phyloP scores from a whole-genome alignment of 2,113 vertebrate genomes.

The Ardeotis arabs region DNA sequence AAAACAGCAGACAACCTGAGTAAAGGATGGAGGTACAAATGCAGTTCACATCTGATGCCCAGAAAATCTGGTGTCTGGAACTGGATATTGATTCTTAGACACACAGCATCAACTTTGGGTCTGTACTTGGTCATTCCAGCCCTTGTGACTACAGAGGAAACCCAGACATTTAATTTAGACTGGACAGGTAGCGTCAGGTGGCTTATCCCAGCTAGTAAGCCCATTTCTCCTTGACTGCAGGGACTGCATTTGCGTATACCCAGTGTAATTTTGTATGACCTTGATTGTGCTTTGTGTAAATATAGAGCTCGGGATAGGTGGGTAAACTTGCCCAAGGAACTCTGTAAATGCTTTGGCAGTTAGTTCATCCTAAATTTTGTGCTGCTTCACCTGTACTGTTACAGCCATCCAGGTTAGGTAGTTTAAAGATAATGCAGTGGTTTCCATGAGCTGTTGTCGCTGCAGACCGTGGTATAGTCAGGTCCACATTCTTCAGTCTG shows the following conservation, averaged over 20 bases:
- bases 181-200: background rate
- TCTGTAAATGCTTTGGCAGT: background rate
- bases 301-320: background rate
- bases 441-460: background rate
- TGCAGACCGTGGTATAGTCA: background rate
- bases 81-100: background rate
- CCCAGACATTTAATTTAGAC: background rate
- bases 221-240: background rate
- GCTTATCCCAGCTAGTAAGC: background rate
- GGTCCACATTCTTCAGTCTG: background rate
- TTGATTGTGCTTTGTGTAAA: background rate
- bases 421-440: background rate
- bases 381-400: background rate
- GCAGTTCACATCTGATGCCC: background rate
- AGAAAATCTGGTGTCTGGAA: background rate
- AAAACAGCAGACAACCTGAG: conserved; percentile 10
- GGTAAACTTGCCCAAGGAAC: background rate
- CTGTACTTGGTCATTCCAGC: background rate
- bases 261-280: background rate
- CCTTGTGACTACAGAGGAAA: background rate
- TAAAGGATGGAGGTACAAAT: background rate
- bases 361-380: background rate
- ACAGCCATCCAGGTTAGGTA: background rate
- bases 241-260: background rate
- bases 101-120: background rate